Conservation (phyloP, 92 coral and sea anemone genomes). For the Nematostella vectensis region DNA sequence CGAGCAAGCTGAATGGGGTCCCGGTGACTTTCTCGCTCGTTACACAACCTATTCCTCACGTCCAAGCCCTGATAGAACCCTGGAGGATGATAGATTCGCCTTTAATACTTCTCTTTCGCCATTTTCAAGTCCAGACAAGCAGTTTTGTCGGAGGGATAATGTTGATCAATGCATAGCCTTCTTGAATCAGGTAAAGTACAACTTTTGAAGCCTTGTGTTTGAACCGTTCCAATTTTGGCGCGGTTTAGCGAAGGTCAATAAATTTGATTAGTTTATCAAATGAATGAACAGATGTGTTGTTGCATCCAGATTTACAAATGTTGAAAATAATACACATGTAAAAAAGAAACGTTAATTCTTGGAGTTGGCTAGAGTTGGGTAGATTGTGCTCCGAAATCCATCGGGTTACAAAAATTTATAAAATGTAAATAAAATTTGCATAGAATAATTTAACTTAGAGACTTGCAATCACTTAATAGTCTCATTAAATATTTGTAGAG, state of each 20-base stretch:
- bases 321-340: too few relatives aligned
- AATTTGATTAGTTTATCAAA: too few relatives aligned
- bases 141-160: slow-evolving; percentile 80
- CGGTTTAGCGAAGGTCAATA: not conserved
- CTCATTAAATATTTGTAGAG: too few relatives aligned
- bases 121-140: slow-evolving; percentile 44
- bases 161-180: slow-evolving; percentile 89
- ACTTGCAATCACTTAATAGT: too few relatives aligned
- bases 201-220: not conserved
- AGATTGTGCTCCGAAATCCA: too few relatives aligned
- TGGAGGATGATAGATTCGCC: slow-evolving; percentile 42
- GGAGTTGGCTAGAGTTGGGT: too few relatives aligned
- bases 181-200: slow-evolving; percentile 75
- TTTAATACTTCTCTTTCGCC: slow-evolving; percentile 27
- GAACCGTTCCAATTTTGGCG: not conserved
- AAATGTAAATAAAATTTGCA: too few relatives aligned
- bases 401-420: too few relatives aligned
- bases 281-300: too few relatives aligned
- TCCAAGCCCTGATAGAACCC: slow-evolving; percentile 71
- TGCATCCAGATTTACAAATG: too few relatives aligned
- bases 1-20: slow-evolving; percentile 45
- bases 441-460: too few relatives aligned
- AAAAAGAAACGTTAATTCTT: too few relatives aligned
- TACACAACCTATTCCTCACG: slow-evolving; percentile 65
- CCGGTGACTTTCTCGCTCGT: slow-evolving; percentile 68